Percentiles rank a stretch among this genome's conserved stretches.
Conservation (phyloP, 2,888 invertebrate genomes). For the Sarcophaga rosellei region DNA sequence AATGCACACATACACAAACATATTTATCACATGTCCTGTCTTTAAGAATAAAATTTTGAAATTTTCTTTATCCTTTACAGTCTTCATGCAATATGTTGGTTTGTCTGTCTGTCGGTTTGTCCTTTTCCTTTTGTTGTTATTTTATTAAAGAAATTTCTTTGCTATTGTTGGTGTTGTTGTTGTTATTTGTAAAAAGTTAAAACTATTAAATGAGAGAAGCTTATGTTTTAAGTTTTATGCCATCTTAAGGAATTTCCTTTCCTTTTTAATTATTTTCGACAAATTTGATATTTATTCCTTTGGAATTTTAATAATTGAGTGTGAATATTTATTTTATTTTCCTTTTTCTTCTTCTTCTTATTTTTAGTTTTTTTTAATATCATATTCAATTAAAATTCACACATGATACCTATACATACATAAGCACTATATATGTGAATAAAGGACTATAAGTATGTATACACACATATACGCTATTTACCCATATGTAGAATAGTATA, state of each 20-base stretch:
- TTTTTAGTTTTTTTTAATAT: not conserved
- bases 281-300: constrained; percentile 68
- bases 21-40: too few species aligned
- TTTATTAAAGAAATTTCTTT: constrained; percentile 15
- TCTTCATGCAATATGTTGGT: too few species aligned
- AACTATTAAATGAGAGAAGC: constrained; percentile 63
- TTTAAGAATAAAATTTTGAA: too few species aligned
- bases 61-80: too few species aligned
- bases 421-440: too few species aligned
- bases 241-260: constrained; percentile 67
- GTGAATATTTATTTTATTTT: constrained; percentile 73
- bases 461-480: not conserved
- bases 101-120: not conserved
- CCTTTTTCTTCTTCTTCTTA: not conserved
- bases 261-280: constrained; percentile 68
- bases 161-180: constrained; percentile 28
- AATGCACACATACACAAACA: too few species aligned
- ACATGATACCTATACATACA: not conserved
- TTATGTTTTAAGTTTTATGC: constrained; percentile 57
- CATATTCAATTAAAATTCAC: constrained; percentile 5
- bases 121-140: constrained; percentile 30
- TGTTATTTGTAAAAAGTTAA: constrained; percentile 50
- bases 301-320: constrained; percentile 78
- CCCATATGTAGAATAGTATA: not conserved
- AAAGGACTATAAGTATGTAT: not conserved